A percentile compares a stretch with the other conserved stretches of the same genome.
These are phyloP conservation scores for Myopa tessellatipennis DNA, from an alignment of 2,888 invertebrate genomes.

Conservation along the genomic window DNA sequence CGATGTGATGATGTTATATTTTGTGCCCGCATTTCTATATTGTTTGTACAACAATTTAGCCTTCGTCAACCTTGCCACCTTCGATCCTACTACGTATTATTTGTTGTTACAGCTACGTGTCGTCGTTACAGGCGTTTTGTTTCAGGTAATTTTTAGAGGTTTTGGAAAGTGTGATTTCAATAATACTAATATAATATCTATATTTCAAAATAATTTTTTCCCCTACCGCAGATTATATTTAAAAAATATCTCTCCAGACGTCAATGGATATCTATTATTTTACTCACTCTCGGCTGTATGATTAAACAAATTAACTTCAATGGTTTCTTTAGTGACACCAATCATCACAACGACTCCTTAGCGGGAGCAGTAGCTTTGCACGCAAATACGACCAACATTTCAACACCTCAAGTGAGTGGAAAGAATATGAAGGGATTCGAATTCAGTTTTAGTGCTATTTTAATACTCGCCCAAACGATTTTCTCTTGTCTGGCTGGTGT, in stretches of 20 bases:
- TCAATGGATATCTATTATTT: conserved; percentile 90
- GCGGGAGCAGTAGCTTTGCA: conserved; percentile 52
- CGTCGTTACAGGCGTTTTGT: conserved; percentile 90
- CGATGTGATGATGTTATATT: conserved; percentile 81
- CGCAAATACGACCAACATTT: not conserved
- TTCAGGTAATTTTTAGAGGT: conserved; percentile 76
- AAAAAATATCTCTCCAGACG: conserved; percentile 80
- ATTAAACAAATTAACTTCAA: conserved; percentile 81
- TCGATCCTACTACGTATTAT: conserved; percentile 96
- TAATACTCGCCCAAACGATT: conserved; percentile 82
- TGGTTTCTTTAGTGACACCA: conserved; percentile 57
- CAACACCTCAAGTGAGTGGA: conserved; percentile 38
- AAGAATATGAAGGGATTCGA: conserved; percentile 68
- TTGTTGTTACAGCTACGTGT: conserved; percentile 90
- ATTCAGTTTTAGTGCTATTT: conserved; percentile 73
- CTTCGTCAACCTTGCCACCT: conserved; percentile 88
- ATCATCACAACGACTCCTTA: conserved; percentile 49
- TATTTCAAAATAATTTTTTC: not conserved
- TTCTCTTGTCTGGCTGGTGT: conserved; percentile 96
- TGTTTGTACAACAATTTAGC: conserved; percentile 95
- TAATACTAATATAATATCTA: conserved; percentile 8
- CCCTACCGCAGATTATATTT: conserved; percentile 79
- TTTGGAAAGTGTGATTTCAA: conserved; percentile 37
- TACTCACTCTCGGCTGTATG: conserved; percentile 91
- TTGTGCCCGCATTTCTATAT: conserved; percentile 91